Base-by-base conservation (phyloP, 2,888 invertebrate genomes). In the Embidobia sp. region DNA sequence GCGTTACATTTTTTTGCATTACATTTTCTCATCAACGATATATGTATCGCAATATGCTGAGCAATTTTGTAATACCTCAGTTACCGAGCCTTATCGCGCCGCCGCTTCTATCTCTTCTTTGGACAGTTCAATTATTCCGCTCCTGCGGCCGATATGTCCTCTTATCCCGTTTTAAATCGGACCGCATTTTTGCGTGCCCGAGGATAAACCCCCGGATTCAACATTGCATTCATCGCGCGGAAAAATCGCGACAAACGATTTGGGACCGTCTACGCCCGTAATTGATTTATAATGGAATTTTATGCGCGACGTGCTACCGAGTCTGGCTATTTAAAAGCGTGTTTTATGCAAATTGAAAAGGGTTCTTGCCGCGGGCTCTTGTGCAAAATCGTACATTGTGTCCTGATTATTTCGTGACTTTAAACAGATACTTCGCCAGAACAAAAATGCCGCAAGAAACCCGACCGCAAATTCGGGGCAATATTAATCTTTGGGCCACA, bases 101-200 rank as follows among this genome's bases (percentile, higher is more conserved):
- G 51, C 42, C 53, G 37, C 70, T 79, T 74, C 76, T 78, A 78
- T 79, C 78, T 80, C 70, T 67, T 55, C 72, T 67, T 74, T 64
- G 77, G 81, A 83, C 83, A 83, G 81, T 79, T 83, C 83, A 82
- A 83, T 83, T 83, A 83, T 80, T 64, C 74, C n/a, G n/a, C n/a
- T n/a, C n/a, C n/a, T n/a, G n/a, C 66, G 16, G 35, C 74, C 75
- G 57, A 74, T 66, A 55, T 67, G 53, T 49, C 51, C 55, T 40
- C 79, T 79, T 66, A 79, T 72, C 63, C 61, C 42, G 26, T 55
- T 72, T 79, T 78, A 81, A 80, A 66, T 76, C 72, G 22, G 19
- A 44, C 51, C 19, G 6, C 27, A 63, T 72, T 72, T 72, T 72
- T 29, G 44, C 27, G 26, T 26, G 10, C 6, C 29, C 57, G 29